phyloP scores from a whole-genome alignment of 2,797 vertebrate species.

The Naso thynnoides region DNA sequence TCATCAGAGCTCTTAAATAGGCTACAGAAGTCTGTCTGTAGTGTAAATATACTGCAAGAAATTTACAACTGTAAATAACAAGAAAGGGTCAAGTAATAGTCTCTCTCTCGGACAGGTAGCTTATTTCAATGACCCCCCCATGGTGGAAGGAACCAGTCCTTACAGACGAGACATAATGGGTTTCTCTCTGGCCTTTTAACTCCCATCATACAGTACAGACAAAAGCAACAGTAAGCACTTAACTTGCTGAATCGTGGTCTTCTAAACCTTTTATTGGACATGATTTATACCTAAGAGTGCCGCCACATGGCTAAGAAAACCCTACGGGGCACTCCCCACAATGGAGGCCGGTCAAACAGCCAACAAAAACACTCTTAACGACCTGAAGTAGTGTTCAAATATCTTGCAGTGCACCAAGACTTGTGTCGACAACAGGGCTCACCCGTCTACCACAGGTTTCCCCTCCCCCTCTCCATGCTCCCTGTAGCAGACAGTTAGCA shows the following conservation, averaged over 20 bases:
- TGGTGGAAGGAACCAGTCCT: constrained; percentile 12
- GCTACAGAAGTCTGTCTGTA: not conserved
- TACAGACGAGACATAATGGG: constrained; percentile 6
- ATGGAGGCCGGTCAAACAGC: constrained; percentile 28
- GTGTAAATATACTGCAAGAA: constrained; percentile 26
- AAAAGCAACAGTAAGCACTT: constrained; percentile 33
- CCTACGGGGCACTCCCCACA: constrained; percentile 15
- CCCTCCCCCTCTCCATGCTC: constrained; percentile 67
- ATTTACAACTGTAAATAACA: too few species aligned
- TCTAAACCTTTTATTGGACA: constrained; percentile 49
- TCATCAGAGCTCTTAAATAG: constrained; percentile 2
- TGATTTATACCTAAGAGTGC: constrained; percentile 35
- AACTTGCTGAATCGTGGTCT: constrained; percentile 49
- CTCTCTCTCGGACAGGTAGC: not conserved
- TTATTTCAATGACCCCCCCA: not conserved
- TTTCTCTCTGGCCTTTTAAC: constrained; percentile 30
- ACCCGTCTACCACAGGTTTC: constrained; percentile 66
- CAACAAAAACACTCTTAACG: constrained; percentile 20
- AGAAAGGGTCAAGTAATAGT: not conserved
- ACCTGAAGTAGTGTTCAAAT: constrained; percentile 41
- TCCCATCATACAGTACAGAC: constrained; percentile 16
- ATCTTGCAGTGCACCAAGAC: constrained; percentile 54
- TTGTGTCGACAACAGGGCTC: constrained; percentile 44
- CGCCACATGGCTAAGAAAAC: not conserved
- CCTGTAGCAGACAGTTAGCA: constrained; percentile 73